Base-by-base conservation (phyloP, 92 coral and sea anemone species). In the Galaxea fascicularis region DNA sequence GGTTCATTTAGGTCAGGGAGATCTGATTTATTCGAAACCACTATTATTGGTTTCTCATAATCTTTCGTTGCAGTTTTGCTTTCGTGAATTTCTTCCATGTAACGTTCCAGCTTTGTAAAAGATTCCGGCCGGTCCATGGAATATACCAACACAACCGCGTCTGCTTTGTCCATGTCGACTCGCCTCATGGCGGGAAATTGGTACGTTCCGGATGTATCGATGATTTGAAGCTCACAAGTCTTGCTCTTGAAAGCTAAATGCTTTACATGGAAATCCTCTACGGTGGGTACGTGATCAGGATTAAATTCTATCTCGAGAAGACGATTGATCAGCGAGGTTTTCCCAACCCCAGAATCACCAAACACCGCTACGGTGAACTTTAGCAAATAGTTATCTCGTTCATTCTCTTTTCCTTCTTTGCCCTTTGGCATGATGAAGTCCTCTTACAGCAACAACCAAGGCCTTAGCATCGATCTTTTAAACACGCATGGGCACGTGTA, bases 121-220 rank as follows among this genome's bases (percentile, higher is more conserved):
- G 99, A 94, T 22, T 86, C 76, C 0, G 91, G 82, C 20, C 86
- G 68, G 30, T 90, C 92, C 25, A 89, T 66, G 10, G 98, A 95
- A 65, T 94, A 96, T 15, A 96, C 98, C 11, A 96, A 74, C 10
- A 96, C 83, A 27, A 96, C 80, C 3, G 95, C 98, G 65, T 96
- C 99, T 0, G 98, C 90, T 58, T 96, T 96, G 14, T 83, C 76
- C 70, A 96, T 96, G 29, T 92, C 96, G 4, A 96, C 91, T 46
- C 90, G 80, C 67, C 99, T 83, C 99, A 96, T 96, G 22, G 95
- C 99, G 3, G 99, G 98, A 62, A 96, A 96, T 52, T 96, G 98
- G 72, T 96, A 94, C 51, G 91, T 82, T 16, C 99, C 99, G 14
- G 99, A 90, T 1, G 95, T 96, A 56, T 96, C 99, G n/a, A 96